phyloP scores from a whole-genome alignment of 2,888 invertebrate species.

The Eudasyphora cyanicolor region DNA sequence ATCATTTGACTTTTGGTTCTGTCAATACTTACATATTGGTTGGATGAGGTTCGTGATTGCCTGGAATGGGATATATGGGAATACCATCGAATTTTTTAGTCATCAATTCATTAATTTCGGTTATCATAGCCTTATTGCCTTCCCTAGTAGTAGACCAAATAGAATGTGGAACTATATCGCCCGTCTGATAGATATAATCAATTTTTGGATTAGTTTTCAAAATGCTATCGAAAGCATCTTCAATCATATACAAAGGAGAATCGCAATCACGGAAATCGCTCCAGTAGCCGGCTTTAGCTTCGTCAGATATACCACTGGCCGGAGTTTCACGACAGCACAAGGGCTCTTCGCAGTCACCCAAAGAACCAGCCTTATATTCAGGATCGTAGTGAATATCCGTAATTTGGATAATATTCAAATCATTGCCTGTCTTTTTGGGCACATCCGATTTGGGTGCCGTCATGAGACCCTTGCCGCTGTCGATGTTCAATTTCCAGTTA shows the following conservation, averaged over 20 bases:
- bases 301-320: conserved; percentile 34
- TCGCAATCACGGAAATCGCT: conserved; percentile 91
- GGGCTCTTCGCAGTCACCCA: conserved; percentile 87
- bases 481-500: conserved; percentile 72
- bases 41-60: conserved; percentile 93
- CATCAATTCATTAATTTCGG: conserved; percentile 82
- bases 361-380: conserved; percentile 84
- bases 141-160: conserved; percentile 90
- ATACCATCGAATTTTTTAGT: conserved; percentile 82
- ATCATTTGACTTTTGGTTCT: neutral
- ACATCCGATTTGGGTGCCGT: conserved; percentile 71
- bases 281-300: conserved; percentile 86
- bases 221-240: conserved; percentile 85
- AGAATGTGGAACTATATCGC: conserved; percentile 92
- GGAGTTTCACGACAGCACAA: conserved; percentile 85
- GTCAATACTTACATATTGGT: conserved; percentile 87
- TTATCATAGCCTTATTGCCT: conserved; percentile 83
- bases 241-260: conserved; percentile 85
- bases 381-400: conserved; percentile 89
- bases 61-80: conserved; percentile 86
- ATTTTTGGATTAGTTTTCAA: conserved; percentile 82
- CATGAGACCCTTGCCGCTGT: conserved; percentile 66
- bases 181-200: conserved; percentile 89
- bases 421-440: conserved; percentile 68
- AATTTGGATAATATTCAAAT: conserved; percentile 74